A percentile compares a stretch with the other conserved stretches of the same genome.
Conservation (phyloP, 2,888 invertebrate species). For the Steinernema scapterisci region DNA sequence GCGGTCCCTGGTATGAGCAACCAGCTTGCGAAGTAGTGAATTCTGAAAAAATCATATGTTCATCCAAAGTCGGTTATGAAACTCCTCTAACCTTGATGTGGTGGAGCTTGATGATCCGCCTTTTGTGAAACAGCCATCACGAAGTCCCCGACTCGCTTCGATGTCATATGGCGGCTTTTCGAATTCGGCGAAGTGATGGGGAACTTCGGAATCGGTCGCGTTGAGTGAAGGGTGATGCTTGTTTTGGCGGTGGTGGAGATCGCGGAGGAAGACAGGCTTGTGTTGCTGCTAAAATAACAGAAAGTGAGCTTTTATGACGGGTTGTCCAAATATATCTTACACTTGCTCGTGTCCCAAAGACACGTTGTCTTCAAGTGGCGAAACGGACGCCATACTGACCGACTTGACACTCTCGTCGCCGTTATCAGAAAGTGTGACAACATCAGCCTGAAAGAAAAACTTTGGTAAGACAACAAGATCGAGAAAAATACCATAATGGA, state of each 20-base stretch:
- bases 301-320: neutral
- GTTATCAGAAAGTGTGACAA: conserved; percentile 22
- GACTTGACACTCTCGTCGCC: neutral
- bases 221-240: conserved; percentile 15
- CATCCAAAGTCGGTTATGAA: too few species aligned
- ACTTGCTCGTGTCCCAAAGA: conserved; percentile 7
- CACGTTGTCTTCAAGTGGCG: neutral
- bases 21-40: conserved; percentile 42
- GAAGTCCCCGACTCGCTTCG: conserved; percentile 45
- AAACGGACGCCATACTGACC: conserved; percentile 15
- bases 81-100: conserved; percentile 29
- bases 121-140: conserved; percentile 40
- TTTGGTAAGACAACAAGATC: conserved; percentile 36
- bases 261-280: conserved; percentile 24
- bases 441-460: conserved; percentile 34
- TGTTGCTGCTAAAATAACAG: conserved; percentile 3
- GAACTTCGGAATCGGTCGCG: conserved; percentile 44
- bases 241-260: conserved; percentile 25
- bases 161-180: conserved; percentile 43
- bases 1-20: conserved; percentile 45
- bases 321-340: neutral
- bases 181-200: conserved; percentile 54
- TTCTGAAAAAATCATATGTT: too few species aligned
- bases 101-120: conserved; percentile 38
- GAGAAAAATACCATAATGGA: conserved; percentile 37